A percentile compares a stretch with the other conserved stretches of the same genome.
Conservation (phyloP, 2,888 invertebrate species). For the Octodonta nipae region DNA sequence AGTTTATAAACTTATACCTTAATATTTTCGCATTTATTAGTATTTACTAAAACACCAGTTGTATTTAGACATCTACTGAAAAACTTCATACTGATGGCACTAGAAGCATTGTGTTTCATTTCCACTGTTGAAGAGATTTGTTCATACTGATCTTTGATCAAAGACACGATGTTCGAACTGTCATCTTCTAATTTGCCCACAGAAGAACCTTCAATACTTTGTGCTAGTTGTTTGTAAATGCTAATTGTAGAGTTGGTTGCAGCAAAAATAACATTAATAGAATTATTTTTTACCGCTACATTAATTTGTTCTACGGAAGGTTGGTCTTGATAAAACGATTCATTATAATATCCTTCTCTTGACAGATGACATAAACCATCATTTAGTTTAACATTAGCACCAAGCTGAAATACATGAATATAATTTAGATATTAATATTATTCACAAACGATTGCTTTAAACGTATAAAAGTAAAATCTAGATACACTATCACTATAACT, state of each 20-base stretch:
- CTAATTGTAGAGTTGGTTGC: constrained; percentile 75
- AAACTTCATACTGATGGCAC: constrained; percentile 73
- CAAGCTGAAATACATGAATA: constrained; percentile 52
- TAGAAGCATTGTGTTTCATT: constrained; percentile 80
- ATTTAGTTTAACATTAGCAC: constrained; percentile 85
- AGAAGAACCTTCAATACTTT: constrained; percentile 85
- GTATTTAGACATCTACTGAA: constrained; percentile 60
- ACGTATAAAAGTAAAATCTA: too few species aligned
- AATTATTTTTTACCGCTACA: constrained; percentile 77
- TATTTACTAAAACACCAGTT: constrained; percentile 43
- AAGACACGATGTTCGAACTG: constrained; percentile 89
- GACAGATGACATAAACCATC: constrained; percentile 84
- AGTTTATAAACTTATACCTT: constrained; percentile 40
- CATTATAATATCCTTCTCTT: constrained; percentile 57
- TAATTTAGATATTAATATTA: too few species aligned
- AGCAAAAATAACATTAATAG: constrained; percentile 95
- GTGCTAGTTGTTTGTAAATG: constrained; percentile 70
- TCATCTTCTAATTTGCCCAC: constrained; percentile 71
- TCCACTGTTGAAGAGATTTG: constrained; percentile 87
- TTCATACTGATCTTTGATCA: constrained; percentile 61
- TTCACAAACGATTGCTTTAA: too few species aligned
- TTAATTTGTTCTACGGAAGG: constrained; percentile 93
- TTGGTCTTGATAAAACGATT: constrained; percentile 80
- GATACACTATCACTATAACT: too few species aligned
- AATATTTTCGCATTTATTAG: constrained; percentile 76